A percentile compares a stretch with the other conserved stretches of the same genome.
Conservation (phyloP, 2,888 invertebrate genomes). For the Campoplex nolae region DNA sequence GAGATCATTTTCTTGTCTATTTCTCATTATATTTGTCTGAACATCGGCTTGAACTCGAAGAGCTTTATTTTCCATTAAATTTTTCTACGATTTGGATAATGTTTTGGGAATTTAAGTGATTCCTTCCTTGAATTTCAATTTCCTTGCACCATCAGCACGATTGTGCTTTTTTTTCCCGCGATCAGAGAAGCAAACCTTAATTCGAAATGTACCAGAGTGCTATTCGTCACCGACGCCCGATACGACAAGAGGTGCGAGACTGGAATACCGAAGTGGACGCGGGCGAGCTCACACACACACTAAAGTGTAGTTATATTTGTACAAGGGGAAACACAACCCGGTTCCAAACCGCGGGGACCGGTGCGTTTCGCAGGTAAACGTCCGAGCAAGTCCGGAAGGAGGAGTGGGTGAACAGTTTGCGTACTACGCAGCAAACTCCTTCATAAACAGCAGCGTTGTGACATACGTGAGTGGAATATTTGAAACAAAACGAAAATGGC, state of each 20-base stretch:
- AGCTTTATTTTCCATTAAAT: background rate
- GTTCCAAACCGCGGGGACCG: slow-evolving; percentile 7
- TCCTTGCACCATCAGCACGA: background rate
- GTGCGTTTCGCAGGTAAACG: slow-evolving; percentile 65
- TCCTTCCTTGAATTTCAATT: background rate
- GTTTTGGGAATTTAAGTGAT: background rate
- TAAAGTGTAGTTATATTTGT: slow-evolving; percentile 29
- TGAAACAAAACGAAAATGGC: slow-evolving; percentile 51
- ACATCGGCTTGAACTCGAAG: background rate
- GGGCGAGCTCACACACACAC: slow-evolving; percentile 17
- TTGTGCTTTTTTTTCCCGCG: slow-evolving; percentile 21
- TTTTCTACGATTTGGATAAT: slow-evolving; percentile 1
- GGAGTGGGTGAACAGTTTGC: slow-evolving; percentile 34
- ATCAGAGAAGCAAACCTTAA: slow-evolving; percentile 53
- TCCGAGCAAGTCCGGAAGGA: slow-evolving; percentile 39
- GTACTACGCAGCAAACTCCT: slow-evolving; percentile 68
- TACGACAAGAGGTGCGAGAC: slow-evolving; percentile 61
- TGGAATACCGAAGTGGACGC: slow-evolving; percentile 61
- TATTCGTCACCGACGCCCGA: slow-evolving; percentile 59
- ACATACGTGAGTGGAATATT: slow-evolving; percentile 57
- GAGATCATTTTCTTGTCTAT: background rate
- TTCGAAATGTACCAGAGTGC: slow-evolving; percentile 49
- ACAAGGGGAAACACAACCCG: slow-evolving; percentile 26
- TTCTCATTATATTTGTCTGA: background rate
- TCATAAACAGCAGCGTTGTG: slow-evolving; percentile 57